Conservation (phyloP, 2,888 invertebrate genomes). For the Mactromeris polynyma region DNA sequence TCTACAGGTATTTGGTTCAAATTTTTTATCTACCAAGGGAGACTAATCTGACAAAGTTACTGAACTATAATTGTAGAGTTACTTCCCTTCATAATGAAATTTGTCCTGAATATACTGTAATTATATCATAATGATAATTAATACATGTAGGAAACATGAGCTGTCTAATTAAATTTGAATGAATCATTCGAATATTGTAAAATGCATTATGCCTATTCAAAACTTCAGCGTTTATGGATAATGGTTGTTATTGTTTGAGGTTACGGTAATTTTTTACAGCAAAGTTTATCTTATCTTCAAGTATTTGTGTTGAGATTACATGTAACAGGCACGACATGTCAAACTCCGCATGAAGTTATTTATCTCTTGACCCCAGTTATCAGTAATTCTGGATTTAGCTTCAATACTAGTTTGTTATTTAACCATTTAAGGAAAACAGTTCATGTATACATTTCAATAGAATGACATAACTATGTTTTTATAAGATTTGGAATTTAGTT, state of each 20-base stretch:
- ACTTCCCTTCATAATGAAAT: not conserved
- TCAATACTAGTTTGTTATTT: not conserved
- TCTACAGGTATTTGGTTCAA: no score
- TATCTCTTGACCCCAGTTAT: not conserved
- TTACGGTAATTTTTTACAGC: not conserved
- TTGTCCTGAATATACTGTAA: not conserved
- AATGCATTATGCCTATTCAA: not conserved
- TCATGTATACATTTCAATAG: not conserved
- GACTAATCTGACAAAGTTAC: not conserved
- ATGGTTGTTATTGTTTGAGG: no score
- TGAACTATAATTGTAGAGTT: not conserved
- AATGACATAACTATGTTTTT: no score
- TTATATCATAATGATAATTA: not conserved
- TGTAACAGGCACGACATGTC: constrained; percentile 6
- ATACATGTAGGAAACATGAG: not conserved
- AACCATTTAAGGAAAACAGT: not conserved
- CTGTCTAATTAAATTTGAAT: not conserved
- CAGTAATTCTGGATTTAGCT: not conserved
- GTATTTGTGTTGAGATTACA: not conserved
- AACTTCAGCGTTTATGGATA: not conserved
- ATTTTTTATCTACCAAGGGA: no score
- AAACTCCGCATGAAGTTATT: not conserved
- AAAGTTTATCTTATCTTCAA: not conserved
- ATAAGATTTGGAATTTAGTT: no score
- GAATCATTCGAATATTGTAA: not conserved